Conservation (phyloP, 2,888 invertebrate species). For the Phrixothrix hirtus region DNA sequence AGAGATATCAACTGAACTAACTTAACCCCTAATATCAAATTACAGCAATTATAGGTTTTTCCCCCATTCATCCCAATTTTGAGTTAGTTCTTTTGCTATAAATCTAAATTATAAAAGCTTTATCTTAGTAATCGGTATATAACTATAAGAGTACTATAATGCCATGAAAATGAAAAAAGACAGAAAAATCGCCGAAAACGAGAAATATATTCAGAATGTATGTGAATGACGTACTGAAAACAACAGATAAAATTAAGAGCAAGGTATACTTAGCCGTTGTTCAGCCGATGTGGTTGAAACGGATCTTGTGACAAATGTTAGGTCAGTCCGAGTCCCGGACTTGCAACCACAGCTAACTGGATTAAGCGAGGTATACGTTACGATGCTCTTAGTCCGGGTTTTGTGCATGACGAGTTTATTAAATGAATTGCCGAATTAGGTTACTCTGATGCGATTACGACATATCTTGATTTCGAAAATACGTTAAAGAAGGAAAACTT, state of each 20-base stretch:
- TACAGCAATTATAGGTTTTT: constrained; percentile 16
- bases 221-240: constrained; percentile 20
- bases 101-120: neutral
- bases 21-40: constrained; percentile 17
- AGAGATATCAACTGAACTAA: constrained; percentile 15
- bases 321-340: constrained; percentile 48
- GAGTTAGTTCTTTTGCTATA: neutral
- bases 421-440: constrained; percentile 45
- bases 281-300: constrained; percentile 30
- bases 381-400: constrained; percentile 47
- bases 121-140: too few species aligned
- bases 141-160: too few species aligned
- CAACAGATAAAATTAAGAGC: constrained; percentile 30
- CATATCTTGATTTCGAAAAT: constrained; percentile 13
- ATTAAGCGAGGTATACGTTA: constrained; percentile 49
- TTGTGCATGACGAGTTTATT: constrained; percentile 52
- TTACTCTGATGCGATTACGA: constrained; percentile 16
- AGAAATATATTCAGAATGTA: too few species aligned
- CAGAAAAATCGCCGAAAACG: too few species aligned
- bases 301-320: constrained; percentile 51
- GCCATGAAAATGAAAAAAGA: too few species aligned
- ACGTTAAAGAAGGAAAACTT: too few species aligned
- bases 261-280: constrained; percentile 34
- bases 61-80: neutral
- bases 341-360: constrained; percentile 51